phyloP scores from a whole-genome alignment of 2,113 vertebrate genomes.

The Rhinogobius similis region DNA sequence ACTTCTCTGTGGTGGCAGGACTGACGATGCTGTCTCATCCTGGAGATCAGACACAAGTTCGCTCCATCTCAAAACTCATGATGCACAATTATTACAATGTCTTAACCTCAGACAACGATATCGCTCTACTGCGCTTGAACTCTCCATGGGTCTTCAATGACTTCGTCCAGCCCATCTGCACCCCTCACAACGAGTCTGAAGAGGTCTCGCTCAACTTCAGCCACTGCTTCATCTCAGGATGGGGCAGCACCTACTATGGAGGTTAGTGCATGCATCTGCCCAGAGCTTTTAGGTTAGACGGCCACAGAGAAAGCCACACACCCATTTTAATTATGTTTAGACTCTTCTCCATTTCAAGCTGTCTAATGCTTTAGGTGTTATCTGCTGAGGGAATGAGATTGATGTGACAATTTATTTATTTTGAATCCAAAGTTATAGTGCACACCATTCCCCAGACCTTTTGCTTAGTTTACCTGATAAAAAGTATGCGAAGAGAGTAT shows the following conservation, averaged over 20 bases:
- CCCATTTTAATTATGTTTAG: not conserved
- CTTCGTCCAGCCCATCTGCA: conserved; percentile 55
- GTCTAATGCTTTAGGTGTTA: not conserved
- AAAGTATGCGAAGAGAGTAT: not conserved
- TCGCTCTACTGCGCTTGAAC: conserved; percentile 53
- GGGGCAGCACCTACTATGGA: conserved; percentile 50
- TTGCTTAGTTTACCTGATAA: not conserved
- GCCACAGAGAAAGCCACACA: not conserved
- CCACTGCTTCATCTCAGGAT: conserved; percentile 64
- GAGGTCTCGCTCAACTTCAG: conserved; percentile 50
- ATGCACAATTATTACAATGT: conserved; percentile 28
- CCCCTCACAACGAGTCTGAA: conserved; percentile 26
- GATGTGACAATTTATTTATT: no score
- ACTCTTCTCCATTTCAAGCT: not conserved
- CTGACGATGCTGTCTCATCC: conserved; percentile 12
- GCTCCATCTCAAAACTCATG: conserved; percentile 28
- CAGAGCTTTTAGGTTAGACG: not conserved
- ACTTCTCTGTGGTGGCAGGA: conserved; percentile 50
- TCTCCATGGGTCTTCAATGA: conserved; percentile 45
- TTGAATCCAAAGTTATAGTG: no score
- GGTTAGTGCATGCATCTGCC: conserved; percentile 39
- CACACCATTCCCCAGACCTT: not conserved
- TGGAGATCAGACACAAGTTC: conserved; percentile 39
- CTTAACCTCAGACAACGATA: conserved; percentile 35
- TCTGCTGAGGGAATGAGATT: not conserved